phyloP scores from a whole-genome alignment of 2,888 invertebrate genomes.

The Adelphocoris suturalis region DNA sequence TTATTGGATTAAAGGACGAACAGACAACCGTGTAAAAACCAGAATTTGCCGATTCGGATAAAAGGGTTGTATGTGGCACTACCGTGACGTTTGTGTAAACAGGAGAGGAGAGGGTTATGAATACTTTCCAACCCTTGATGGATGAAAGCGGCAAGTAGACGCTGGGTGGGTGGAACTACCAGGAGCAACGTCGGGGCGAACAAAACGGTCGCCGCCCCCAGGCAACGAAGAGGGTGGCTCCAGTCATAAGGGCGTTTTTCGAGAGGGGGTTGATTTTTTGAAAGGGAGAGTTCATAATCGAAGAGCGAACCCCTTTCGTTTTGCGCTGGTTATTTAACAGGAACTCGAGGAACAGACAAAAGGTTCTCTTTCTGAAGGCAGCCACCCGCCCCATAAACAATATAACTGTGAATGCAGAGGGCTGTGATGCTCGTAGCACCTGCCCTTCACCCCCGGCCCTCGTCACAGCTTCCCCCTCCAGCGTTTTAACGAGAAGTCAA shows the following conservation, averaged over 20 bases:
- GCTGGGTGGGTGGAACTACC: neutral
- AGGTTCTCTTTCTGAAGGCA: neutral
- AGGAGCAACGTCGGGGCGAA: conserved; percentile 24
- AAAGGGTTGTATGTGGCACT: conserved; percentile 36
- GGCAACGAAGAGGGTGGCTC: conserved; percentile 5
- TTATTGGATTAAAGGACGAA: conserved; percentile 32
- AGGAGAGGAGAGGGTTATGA: conserved; percentile 45
- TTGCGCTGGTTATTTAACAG: conserved; percentile 72
- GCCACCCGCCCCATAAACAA: conserved; percentile 70
- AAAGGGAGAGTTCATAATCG: conserved; percentile 70
- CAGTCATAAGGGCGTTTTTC: conserved; percentile 33
- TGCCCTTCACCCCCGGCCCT: conserved; percentile 45
- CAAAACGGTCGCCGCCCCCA: conserved; percentile 21
- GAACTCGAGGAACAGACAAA: conserved; percentile 64
- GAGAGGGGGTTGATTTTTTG: conserved; percentile 50
- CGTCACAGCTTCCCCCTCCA: neutral
- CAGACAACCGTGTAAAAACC: conserved; percentile 55
- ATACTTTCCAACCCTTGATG: conserved; percentile 52
- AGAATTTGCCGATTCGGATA: conserved; percentile 8
- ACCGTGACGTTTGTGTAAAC: conserved; percentile 36
- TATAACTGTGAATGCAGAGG: conserved; percentile 49
- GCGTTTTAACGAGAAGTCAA: conserved; percentile 67
- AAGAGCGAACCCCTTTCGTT: conserved; percentile 58
- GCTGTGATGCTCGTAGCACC: conserved; percentile 31
- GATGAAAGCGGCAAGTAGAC: conserved; percentile 28